A percentile compares a stretch with the other conserved stretches of the same genome.
Conservation (phyloP, 2,888 invertebrate genomes). For the Eudasyphora cyanicolor region DNA sequence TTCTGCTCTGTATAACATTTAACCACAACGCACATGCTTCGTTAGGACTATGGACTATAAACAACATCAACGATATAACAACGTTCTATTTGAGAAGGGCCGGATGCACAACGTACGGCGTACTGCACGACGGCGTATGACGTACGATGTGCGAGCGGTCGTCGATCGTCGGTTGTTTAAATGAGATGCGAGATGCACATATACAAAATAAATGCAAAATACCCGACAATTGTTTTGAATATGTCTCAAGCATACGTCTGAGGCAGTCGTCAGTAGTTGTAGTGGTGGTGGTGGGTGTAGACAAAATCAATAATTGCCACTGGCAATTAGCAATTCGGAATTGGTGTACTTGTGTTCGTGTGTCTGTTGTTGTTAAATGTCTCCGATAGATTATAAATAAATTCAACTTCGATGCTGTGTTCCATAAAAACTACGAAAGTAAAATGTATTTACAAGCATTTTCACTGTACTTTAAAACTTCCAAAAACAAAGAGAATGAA, state of each 20-base stretch:
- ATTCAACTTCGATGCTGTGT: conserved; percentile 25
- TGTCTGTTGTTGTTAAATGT: conserved; percentile 27
- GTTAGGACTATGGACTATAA: conserved; percentile 9
- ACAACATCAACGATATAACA: conserved; percentile 20
- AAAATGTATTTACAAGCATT: conserved; percentile 77
- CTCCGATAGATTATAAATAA: conserved; percentile 12
- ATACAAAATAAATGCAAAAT: background rate
- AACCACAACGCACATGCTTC: conserved; percentile 40
- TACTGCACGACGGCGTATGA: background rate
- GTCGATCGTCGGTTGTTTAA: too few species aligned
- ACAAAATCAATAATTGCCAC: background rate
- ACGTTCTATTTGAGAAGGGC: background rate
- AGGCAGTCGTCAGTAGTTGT: too few species aligned
- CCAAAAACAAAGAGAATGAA: conserved; percentile 62
- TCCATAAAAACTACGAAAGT: conserved; percentile 10
- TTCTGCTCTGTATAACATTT: conserved; percentile 25
- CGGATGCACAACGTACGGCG: background rate
- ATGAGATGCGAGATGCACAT: background rate
- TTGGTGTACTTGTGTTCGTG: background rate
- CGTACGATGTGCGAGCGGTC: background rate
- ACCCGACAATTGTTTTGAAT: background rate
- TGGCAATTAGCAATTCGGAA: background rate
- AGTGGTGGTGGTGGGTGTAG: too few species aligned
- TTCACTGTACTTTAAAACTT: conserved; percentile 76
- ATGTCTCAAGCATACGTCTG: background rate